A percentile compares a stretch with the other conserved stretches of the same genome.
These are phyloP conservation scores for Orthosia gothica DNA, from an alignment of 2,888 invertebrate genomes.

Conservation along the genomic window DNA sequence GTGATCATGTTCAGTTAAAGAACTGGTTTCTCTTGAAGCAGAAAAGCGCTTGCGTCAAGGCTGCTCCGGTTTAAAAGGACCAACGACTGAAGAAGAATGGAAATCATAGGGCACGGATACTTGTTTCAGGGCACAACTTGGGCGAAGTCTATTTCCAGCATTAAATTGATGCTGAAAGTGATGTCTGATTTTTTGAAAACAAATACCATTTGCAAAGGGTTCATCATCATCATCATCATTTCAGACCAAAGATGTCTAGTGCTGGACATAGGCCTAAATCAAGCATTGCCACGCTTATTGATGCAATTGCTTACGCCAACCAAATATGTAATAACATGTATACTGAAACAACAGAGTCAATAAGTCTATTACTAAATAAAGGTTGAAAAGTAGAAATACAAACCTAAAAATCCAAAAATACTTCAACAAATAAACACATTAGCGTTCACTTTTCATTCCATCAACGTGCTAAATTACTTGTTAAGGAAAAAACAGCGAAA, in stretches of 20 bases:
- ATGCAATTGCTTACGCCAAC: no score
- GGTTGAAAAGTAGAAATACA: neutral
- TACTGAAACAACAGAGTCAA: no score
- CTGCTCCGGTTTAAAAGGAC: neutral
- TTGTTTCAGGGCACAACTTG: no score
- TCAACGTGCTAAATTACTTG: conserved; percentile 39
- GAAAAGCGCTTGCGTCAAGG: neutral
- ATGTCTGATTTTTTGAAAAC: no score
- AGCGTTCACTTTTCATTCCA: conserved; percentile 25
- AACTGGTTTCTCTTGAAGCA: neutral
- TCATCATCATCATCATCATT: no score
- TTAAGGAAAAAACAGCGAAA: conserved; percentile 36
- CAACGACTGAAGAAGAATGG: neutral
- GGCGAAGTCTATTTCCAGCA: no score
- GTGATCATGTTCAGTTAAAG: neutral
- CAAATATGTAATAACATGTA: no score
- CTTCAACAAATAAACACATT: conserved; percentile 17
- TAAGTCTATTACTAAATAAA: neutral
- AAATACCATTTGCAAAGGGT: no score
- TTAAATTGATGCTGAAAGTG: no score
- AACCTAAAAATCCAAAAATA: neutral
- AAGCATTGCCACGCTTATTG: no score
- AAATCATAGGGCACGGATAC: neutral
- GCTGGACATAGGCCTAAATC: no score
- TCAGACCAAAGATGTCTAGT: no score